Evolutionary conservation across 2,113 vertebrate genomes (phyloP).

Genomic region (Ceratotherium simum): DNA sequence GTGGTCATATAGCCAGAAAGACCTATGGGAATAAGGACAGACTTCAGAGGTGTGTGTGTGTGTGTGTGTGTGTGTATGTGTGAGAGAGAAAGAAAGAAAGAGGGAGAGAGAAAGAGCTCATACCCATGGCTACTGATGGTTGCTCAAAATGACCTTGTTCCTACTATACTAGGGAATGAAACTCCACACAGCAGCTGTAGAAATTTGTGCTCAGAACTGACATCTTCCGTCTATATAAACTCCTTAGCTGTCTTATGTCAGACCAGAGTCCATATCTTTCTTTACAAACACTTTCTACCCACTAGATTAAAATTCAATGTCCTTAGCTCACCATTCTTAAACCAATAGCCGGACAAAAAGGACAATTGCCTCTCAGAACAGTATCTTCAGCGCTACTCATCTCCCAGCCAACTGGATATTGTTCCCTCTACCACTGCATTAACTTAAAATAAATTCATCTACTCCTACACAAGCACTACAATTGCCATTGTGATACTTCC

Average conservation of each 20-base stretch:
- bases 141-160: background rate
- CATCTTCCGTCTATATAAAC: background rate
- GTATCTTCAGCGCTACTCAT: background rate
- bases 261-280: background rate
- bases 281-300: background rate
- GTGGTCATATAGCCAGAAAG: background rate
- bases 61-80: background rate
- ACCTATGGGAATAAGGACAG: background rate
- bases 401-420: background rate
- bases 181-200: background rate
- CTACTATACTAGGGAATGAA: background rate
- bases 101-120: background rate
- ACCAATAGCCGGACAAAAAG: background rate
- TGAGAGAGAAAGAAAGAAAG: background rate
- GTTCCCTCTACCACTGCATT: background rate
- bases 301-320: background rate
- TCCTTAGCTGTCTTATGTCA: background rate
- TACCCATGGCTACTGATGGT: background rate
- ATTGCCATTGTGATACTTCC: background rate
- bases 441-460: constrained; percentile 20
- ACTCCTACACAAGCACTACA: background rate
- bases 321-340: constrained; percentile 25
- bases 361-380: background rate
- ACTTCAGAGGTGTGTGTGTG: background rate
- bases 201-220: background rate